Evolutionary conservation across 2,113 vertebrate species (phyloP).

Genomic region (Antechinus stuartii): DNA sequence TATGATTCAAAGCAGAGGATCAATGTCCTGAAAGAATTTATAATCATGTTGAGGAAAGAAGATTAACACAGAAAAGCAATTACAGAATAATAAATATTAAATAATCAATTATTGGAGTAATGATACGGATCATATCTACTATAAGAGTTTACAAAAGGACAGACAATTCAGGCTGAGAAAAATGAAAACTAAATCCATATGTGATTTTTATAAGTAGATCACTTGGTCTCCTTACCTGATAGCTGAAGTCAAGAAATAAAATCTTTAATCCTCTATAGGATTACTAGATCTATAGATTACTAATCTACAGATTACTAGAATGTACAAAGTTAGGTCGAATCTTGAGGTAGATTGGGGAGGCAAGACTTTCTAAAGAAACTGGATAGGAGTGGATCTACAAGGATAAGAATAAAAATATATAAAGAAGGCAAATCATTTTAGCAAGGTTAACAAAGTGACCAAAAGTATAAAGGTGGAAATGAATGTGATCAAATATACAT

Average conservation of each 20-base stretch:
- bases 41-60: not conserved
- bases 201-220: not conserved
- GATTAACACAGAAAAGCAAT: not conserved
- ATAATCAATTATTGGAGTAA: not conserved
- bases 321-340: not conserved
- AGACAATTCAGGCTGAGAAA: not conserved
- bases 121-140: not conserved
- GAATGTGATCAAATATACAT: not conserved
- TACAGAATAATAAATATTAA: not conserved
- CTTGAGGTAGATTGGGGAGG: not conserved
- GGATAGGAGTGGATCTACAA: not conserved
- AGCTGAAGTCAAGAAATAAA: not conserved
- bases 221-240: not conserved
- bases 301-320: not conserved
- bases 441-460: not conserved
- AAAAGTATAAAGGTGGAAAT: not conserved
- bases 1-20: not conserved
- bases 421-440: not conserved
- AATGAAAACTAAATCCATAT: not conserved
- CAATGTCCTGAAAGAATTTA: not conserved
- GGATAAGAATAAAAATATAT: not conserved
- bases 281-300: too few species aligned
- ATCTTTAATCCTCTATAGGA: not conserved
- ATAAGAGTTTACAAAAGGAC: not conserved
- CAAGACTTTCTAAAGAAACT: too few species aligned